Base-by-base conservation (phyloP, 2,888 invertebrate genomes). In the Ceramica pisi region DNA sequence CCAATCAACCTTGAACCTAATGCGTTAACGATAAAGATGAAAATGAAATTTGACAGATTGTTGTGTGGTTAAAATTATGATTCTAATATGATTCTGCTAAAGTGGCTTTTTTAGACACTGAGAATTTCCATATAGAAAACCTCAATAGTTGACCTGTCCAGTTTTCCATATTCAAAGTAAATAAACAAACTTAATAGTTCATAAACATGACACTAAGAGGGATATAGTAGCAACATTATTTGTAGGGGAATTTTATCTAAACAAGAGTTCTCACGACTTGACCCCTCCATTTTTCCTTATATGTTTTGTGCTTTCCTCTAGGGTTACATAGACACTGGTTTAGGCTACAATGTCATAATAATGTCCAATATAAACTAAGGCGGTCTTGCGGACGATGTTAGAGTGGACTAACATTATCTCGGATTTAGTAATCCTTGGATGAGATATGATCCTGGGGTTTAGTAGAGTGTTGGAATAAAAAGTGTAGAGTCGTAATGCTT, bases 281-380 rank as follows among this genome's bases (percentile, higher is more conserved):
- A 53, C 41, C 53, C 19, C 44, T 53, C 62, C 66, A 48, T 9
- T 16, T n/a, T 62, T 44, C 0, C 16, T 14, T 35, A 2, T 16
- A 23, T 16, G 56, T 38, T 46, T 48, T 35, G 19, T 16, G 7
- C 9, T n/a, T 31, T 35, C 31, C 44, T 75, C 48, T 12, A 8
- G 51, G 64, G 70, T 1, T 10, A 8, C 55, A 72, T 72, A 21
- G 19, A 23, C 35, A 21, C 41, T 63, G 21, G 26, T 53, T 66
- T 10, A 4, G 7, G n/a, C 41, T 35, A 10, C 44, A 50, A 21
- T 65, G 61, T 65, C 56, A 46, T 46, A n/a, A 70, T 81, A 78
- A 81, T 60, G 66, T 78, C 56, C 41, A 66, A 70, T 78, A 57
- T 65, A 62, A 59, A 77, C 61, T 57, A 46, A 81, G 62, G 14